These are phyloP conservation scores for Riparia riparia DNA, from an alignment of 2,113 vertebrate genomes.

Conservation along the genomic window DNA sequence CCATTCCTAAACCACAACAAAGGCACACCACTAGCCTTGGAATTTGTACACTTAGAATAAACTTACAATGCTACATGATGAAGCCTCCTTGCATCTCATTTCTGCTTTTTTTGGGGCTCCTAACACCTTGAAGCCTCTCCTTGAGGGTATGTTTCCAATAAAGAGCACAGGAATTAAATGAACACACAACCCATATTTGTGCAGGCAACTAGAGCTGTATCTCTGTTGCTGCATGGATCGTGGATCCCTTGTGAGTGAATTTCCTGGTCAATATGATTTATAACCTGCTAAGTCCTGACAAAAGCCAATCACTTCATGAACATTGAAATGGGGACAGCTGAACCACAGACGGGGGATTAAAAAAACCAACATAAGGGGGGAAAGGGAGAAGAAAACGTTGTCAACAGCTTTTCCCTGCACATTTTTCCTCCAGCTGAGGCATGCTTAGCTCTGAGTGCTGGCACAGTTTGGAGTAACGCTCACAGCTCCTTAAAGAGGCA, in stretches of 20 bases:
- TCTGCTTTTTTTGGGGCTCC: neutral
- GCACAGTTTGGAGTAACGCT: neutral
- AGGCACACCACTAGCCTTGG: neutral
- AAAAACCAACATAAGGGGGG: neutral
- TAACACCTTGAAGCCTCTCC: neutral
- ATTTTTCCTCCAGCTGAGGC: neutral
- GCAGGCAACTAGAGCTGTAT: neutral
- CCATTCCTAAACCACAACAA: neutral
- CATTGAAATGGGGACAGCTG: neutral
- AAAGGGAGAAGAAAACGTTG: neutral
- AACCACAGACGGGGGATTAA: neutral
- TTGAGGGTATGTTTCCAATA: neutral
- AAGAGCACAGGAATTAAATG: neutral
- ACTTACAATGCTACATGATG: neutral
- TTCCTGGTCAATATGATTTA: neutral
- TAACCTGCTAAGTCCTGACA: neutral
- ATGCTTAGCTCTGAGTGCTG: neutral
- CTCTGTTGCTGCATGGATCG: neutral
- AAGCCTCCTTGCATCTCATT: neutral
- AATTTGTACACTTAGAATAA: neutral
- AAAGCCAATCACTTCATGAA: neutral
- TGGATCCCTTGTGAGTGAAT: neutral
- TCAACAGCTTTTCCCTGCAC: neutral
- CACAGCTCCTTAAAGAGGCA: neutral
- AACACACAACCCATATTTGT: neutral